These are phyloP conservation scores for Prenolepis imparis DNA, from an alignment of 2,888 invertebrate genomes.

Conservation along the genomic window DNA sequence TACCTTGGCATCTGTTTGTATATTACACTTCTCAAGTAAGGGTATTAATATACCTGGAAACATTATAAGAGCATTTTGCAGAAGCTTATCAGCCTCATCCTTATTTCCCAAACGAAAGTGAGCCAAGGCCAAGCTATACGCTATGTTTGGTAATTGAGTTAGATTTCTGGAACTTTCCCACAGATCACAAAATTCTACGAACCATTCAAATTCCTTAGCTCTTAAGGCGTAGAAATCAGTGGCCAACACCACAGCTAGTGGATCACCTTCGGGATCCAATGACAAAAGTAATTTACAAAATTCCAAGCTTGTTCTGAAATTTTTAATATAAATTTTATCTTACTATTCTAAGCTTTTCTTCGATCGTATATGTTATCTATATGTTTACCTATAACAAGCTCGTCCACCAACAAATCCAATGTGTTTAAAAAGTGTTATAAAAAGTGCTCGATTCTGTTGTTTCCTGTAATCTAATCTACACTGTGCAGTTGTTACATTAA, in stretches of 20 bases:
- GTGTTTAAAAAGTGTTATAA: conserved; percentile 93
- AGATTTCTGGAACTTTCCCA: conserved; percentile 90
- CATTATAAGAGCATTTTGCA: conserved; percentile 93
- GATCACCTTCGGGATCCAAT: conserved; percentile 92
- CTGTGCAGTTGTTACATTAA: conserved; percentile 91
- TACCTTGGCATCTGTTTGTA: conserved; percentile 90
- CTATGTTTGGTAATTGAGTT: conserved; percentile 95
- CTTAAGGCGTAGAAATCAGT: conserved; percentile 94
- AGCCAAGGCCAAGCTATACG: conserved; percentile 93
- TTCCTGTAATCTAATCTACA: conserved; percentile 92
- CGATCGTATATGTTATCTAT: neutral
- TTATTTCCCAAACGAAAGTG: conserved; percentile 88
- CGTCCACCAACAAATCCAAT: conserved; percentile 92
- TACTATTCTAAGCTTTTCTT: neutral
- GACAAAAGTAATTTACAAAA: conserved; percentile 94
- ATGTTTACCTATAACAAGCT: conserved; percentile 89
- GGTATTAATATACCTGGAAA: conserved; percentile 92
- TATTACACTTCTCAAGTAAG: conserved; percentile 92
- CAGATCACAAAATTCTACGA: conserved; percentile 88
- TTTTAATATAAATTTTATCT: conserved; percentile 2
- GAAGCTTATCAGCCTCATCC: conserved; percentile 87
- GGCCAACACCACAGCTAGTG: conserved; percentile 91
- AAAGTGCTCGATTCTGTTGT: conserved; percentile 94
- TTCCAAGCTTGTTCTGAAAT: conserved; percentile 92
- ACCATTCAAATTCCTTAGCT: conserved; percentile 91